Evolutionary conservation across 2,888 invertebrate species (phyloP).

Genomic region (Peribatodes rhomboidaria): DNA sequence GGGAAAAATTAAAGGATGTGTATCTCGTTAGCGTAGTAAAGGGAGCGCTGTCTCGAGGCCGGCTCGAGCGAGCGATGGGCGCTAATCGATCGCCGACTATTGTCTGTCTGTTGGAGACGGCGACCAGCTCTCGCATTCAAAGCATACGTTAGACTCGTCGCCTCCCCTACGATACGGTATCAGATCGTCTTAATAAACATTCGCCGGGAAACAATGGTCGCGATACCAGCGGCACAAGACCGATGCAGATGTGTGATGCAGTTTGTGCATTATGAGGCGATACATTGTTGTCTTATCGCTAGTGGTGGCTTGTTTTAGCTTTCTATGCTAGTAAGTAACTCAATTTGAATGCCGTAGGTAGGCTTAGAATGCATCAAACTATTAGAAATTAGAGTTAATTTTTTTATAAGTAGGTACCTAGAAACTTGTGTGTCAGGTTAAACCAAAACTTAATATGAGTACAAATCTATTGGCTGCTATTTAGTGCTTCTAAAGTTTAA

Average conservation of each 20-base stretch:
- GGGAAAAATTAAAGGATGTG: conserved; percentile 69
- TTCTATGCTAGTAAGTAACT: conserved; percentile 48
- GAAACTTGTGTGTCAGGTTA: too few relatives aligned
- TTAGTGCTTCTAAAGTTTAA: too few relatives aligned
- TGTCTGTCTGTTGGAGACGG: conserved; percentile 59
- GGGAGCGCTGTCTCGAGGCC: conserved; percentile 49
- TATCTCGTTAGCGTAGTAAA: conserved; percentile 69
- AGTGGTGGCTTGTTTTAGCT: conserved; percentile 54
- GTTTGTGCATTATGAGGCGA: conserved; percentile 63
- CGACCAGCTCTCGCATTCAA: conserved; percentile 65
- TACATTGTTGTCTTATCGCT: conserved; percentile 64
- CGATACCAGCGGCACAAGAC: conserved; percentile 62
- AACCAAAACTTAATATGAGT: too few relatives aligned
- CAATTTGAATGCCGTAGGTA: conserved; percentile 13
- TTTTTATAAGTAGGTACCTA: too few relatives aligned
- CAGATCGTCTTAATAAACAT: conserved; percentile 86
- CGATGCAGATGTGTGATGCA: conserved; percentile 63
- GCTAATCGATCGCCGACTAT: conserved; percentile 80
- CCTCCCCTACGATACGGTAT: conserved; percentile 78
- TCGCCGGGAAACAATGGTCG: conserved; percentile 79
- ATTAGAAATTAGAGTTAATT: too few relatives aligned
- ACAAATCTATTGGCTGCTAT: too few relatives aligned
- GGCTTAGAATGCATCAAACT: background rate
- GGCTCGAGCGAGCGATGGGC: conserved; percentile 52
- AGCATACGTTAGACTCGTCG: conserved; percentile 77